A percentile compares a stretch with the other conserved stretches of the same genome.
phyloP scores from a whole-genome alignment of 2,797 vertebrate species.

The Pogoniulus pusillus region DNA sequence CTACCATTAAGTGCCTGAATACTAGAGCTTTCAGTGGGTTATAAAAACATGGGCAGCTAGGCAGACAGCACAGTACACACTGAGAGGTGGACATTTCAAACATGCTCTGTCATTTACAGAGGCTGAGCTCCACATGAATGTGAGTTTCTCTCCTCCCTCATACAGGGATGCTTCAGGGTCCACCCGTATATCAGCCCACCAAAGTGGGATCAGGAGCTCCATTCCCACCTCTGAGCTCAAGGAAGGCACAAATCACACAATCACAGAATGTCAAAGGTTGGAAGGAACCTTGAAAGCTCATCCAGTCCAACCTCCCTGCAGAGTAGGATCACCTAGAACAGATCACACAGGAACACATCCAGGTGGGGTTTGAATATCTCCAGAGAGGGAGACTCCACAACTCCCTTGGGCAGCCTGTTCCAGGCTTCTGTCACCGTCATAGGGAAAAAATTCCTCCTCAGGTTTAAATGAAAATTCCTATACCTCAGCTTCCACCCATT shows the following conservation, averaged over 20 bases:
- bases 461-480: too few relatives aligned
- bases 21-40: background rate
- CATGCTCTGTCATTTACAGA: background rate
- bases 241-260: background rate
- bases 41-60: background rate
- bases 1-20: background rate
- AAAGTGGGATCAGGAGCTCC: rapidly evolving
- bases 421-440: too few relatives aligned
- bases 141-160: background rate
- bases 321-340: too few relatives aligned
- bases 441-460: too few relatives aligned
- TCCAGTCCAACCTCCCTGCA: too few relatives aligned
- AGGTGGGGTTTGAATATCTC: too few relatives aligned
- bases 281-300: too few relatives aligned
- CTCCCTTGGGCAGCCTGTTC: too few relatives aligned
- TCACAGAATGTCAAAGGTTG: too few relatives aligned
- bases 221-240: background rate
- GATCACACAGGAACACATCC: too few relatives aligned
- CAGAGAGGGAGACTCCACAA: too few relatives aligned
- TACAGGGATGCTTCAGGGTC: background rate
- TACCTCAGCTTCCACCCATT: too few relatives aligned
- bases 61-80: rapidly evolving
- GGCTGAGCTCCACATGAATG: rapidly evolving
- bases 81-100: background rate
- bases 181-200: background rate